Evolutionary conservation across 64 coral and sea anemone genomes (phyloP), one percentile per base, ranked within the genome.

Genomic region (Porites lutea): DNA sequence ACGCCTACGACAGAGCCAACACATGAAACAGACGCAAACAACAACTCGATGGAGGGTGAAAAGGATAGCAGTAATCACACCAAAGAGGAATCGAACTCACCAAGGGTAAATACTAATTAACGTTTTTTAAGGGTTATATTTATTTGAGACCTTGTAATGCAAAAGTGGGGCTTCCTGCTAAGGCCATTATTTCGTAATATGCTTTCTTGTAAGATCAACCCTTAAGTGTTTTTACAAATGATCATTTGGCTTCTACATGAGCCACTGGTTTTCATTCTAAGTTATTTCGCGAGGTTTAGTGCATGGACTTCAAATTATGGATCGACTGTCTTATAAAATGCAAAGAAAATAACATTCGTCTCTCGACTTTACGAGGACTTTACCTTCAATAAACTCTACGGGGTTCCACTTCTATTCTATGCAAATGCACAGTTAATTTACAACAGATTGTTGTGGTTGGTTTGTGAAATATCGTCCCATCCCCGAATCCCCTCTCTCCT

Each of bases 161-260:
- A 23, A 51, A 84, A 84, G 81, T 84, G 79, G 79, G 65, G 79
- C 48, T 65, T 82, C 79, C 79, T 82, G 81, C 81, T 84, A 52
- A 68, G 45, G 63, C 64, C 62, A 84, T 84, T 64, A n/a, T 52
- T 48, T 52, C 63, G 50, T 67, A 84, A 84, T 84, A 37, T 78
- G 52, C 75, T 78, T 78, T 78, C 50, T 54, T 84, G 67, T 84
- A 19, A 84, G 23, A 67, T 65, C 81, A 68, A 12, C 54, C 54
- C 8, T 52, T 84, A 84, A 84, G 81, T 84, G 19, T n/a, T 84
- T 69, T 68, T 68, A 84, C 62, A 84, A 69, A 65, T 69, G 81
- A 84, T 37, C 81, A 52, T 68, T 13, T 48, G 46, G 73, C 73
- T 76, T 13, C 37, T 37, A 37, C 27, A 37, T 37, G 27, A 37